A percentile compares a stretch with the other conserved stretches of the same genome.
phyloP scores from a whole-genome alignment of 2,113 vertebrate genomes.

The Equus quagga region DNA sequence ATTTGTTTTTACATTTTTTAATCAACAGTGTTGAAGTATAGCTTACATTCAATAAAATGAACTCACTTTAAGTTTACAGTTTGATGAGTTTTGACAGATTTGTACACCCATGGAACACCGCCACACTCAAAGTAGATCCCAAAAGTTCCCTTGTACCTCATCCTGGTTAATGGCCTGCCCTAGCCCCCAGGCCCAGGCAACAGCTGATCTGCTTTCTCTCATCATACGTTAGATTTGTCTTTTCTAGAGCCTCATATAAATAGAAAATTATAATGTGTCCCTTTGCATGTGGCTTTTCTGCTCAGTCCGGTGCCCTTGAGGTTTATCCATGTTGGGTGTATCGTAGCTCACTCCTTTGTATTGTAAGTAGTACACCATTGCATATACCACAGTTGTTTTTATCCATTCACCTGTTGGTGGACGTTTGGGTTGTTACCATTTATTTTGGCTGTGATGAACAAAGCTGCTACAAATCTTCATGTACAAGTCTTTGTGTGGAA shows the following conservation, averaged over 20 bases:
- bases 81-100: neutral
- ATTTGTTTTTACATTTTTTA: neutral
- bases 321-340: fast-evolving
- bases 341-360: fast-evolving
- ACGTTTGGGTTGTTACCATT: fast-evolving
- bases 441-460: neutral
- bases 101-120: fast-evolving
- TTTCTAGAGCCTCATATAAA: neutral
- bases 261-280: too few species aligned
- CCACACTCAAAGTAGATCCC: neutral
- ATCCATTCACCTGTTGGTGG: neutral
- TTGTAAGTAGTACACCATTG: fast-evolving
- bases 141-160: neutral
- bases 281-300: neutral
- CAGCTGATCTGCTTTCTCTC: neutral
- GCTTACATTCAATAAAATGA: neutral
- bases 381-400: too few species aligned
- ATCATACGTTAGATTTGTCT: fast-evolving
- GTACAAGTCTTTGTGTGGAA: neutral
- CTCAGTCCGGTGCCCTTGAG: neutral
- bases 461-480: fast-evolving
- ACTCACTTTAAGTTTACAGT: neutral
- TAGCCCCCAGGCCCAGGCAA: neutral
- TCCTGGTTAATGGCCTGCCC: fast-evolving
- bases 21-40: neutral